Evolutionary conservation across 2,113 vertebrate species (phyloP).

Genomic region (Semicossyphus pulcher): DNA sequence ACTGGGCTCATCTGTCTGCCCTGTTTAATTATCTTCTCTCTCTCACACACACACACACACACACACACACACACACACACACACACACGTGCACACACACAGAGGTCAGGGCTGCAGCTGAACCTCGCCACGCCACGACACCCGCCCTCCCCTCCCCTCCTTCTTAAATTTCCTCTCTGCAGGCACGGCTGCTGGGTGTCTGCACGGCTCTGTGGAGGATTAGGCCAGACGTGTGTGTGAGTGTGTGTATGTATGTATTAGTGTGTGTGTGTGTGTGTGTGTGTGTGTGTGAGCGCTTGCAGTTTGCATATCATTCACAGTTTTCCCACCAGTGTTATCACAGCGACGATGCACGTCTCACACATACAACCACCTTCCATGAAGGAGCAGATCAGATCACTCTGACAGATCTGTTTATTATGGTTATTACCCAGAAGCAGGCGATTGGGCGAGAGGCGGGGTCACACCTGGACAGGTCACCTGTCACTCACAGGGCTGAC

Average conservation of each 20-base stretch:
- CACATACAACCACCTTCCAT: slow-evolving; percentile 1
- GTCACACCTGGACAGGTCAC: too few relatives aligned
- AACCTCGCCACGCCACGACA: slow-evolving; percentile 47
- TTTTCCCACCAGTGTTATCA: slow-evolving; percentile 16
- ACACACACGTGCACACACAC: slow-evolving; percentile 27
- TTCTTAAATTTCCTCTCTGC: neutral
- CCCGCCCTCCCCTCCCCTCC: neutral
- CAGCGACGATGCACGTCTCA: neutral
- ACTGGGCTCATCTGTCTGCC: slow-evolving; percentile 72
- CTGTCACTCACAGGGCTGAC: too few relatives aligned
- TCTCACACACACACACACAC: slow-evolving; percentile 20
- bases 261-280: slow-evolving; percentile 12
- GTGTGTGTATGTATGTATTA: neutral
- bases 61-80: slow-evolving; percentile 23
- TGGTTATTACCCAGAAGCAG: too few relatives aligned
- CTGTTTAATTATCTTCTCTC: slow-evolving; percentile 74
- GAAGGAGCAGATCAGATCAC: neutral
- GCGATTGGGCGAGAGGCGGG: too few relatives aligned
- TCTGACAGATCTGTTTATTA: too few relatives aligned
- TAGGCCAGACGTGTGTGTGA: slow-evolving; percentile 27
- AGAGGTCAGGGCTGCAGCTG: slow-evolving; percentile 62
- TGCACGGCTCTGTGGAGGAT: slow-evolving; percentile 52
- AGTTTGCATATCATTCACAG: slow-evolving; percentile 33
- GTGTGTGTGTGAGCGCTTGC: slow-evolving; percentile 5
- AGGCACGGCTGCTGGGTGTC: slow-evolving; percentile 46